Conservation (phyloP, 2,113 vertebrate species). For the Phalacrocorax carbo region DNA sequence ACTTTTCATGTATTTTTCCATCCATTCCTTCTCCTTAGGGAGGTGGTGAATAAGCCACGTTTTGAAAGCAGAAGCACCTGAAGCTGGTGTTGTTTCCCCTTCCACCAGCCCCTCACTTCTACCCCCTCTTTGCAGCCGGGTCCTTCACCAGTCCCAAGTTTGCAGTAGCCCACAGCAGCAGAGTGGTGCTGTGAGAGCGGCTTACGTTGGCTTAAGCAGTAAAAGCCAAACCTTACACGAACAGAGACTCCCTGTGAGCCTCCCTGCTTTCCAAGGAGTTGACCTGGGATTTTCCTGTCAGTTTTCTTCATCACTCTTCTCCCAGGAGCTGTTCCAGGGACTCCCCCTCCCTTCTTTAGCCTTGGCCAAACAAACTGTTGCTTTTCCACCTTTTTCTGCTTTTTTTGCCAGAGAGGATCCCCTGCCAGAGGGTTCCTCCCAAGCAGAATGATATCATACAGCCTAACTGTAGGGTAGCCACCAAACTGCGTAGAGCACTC, state of each 20-base stretch:
- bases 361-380: background rate
- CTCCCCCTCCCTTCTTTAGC: background rate
- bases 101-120: background rate
- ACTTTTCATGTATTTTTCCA: background rate
- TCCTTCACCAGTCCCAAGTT: fast-evolving
- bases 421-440: background rate
- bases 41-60: background rate
- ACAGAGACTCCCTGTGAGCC: background rate
- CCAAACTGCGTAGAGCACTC: background rate
- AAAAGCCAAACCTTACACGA: background rate
- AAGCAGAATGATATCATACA: fast-evolving
- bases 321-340: background rate
- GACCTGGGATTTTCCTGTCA: background rate
- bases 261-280: background rate
- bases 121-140: fast-evolving
- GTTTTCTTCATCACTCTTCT: background rate
- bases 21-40: background rate
- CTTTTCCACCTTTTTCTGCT: background rate
- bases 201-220: background rate
- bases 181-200: background rate
- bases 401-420: background rate
- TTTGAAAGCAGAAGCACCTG: background rate
- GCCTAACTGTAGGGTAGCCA: background rate
- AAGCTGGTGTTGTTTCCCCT: background rate
- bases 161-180: background rate